These are phyloP conservation scores for Botia almorhae DNA, from an alignment of 2,797 vertebrate genomes.

Conservation along the genomic window DNA sequence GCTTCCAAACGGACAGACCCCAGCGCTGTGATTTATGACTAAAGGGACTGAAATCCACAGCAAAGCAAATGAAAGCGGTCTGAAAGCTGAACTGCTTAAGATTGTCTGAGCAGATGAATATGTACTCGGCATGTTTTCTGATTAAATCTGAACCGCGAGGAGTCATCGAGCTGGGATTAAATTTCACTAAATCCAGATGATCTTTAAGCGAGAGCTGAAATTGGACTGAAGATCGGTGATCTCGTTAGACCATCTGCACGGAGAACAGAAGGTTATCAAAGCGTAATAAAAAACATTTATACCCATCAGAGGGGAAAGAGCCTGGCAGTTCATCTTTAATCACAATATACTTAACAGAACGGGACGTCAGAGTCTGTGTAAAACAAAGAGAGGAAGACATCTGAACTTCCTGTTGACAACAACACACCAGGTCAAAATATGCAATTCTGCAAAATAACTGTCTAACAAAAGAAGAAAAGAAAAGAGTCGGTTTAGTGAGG, in stretches of 20 bases:
- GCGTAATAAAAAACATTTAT: constrained; percentile 41
- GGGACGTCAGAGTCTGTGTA: constrained; percentile 18
- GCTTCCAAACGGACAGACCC: background rate
- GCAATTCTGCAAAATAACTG: background rate
- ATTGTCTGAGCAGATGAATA: constrained; percentile 60
- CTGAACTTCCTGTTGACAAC: constrained; percentile 35
- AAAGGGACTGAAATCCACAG: constrained; percentile 44
- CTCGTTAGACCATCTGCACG: constrained; percentile 47
- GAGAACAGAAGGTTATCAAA: constrained; percentile 35
- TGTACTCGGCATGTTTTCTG: constrained; percentile 60
- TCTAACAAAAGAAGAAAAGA: background rate
- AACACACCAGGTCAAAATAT: background rate
- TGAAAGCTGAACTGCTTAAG: constrained; percentile 49
- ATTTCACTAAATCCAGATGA: constrained; percentile 59
- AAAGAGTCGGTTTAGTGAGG: no score
- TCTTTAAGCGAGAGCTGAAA: constrained; percentile 58
- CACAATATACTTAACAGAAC: constrained; percentile 11
- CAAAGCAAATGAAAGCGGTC: constrained; percentile 51
- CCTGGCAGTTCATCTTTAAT: constrained; percentile 44
- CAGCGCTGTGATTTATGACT: constrained; percentile 48
- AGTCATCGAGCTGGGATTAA: constrained; percentile 58
- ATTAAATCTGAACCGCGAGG: constrained; percentile 60
- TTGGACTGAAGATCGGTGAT: constrained; percentile 54
- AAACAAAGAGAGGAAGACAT: constrained; percentile 48
- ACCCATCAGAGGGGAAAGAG: constrained; percentile 22